These are phyloP conservation scores for Hetaerina americana DNA, from an alignment of 1,140 invertebrate species.

Conservation along the genomic window DNA sequence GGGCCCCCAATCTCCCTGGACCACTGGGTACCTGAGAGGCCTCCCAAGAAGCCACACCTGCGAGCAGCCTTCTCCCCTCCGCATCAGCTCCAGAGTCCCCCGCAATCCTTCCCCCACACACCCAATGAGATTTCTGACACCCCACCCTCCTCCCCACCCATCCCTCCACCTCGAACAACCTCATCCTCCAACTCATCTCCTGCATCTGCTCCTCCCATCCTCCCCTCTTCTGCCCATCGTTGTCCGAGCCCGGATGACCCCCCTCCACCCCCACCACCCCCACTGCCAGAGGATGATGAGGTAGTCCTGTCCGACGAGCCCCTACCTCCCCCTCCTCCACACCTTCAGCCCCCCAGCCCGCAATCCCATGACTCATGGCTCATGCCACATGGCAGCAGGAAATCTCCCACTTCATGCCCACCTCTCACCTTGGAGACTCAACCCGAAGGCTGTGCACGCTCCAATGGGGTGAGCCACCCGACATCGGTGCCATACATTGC, in stretches of 20 bases:
- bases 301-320: conserved; percentile 51
- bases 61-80: conserved; percentile 27
- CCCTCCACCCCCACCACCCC: conserved; percentile 49
- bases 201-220: conserved; percentile 25
- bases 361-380: not conserved
- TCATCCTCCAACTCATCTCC: conserved; percentile 24
- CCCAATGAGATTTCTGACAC: conserved; percentile 41
- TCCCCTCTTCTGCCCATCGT: conserved; percentile 9
- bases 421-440: not conserved
- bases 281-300: conserved; percentile 37
- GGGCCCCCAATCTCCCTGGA: conserved; percentile 49
- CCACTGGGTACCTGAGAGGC: conserved; percentile 56
- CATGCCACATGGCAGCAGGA: not conserved
- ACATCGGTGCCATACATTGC: not conserved
- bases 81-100: not conserved
- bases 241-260: conserved; percentile 48
- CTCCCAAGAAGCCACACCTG: conserved; percentile 61
- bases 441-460: not conserved
- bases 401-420: not conserved
- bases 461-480: not conserved
- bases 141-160: conserved; percentile 45
- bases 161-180: conserved; percentile 10
- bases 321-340: conserved; percentile 54
- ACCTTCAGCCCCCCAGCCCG: conserved; percentile 21
- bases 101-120: not conserved